Base-by-base conservation (phyloP, 1,140 invertebrate species). In the Teleogryllus occipitalis region DNA sequence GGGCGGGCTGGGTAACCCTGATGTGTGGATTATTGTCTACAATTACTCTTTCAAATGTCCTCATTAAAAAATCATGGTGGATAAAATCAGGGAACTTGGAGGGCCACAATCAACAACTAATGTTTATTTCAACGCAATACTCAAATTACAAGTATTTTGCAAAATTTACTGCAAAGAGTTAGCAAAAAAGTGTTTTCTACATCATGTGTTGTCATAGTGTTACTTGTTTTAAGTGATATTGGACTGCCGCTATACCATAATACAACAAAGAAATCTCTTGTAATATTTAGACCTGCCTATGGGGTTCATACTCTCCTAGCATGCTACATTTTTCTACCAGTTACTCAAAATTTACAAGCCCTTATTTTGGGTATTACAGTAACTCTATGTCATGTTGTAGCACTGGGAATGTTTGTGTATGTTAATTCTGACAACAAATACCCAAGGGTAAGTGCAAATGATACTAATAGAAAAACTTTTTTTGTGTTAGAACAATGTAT, bases 301-400 rank as follows among this genome's bases (percentile, higher is more conserved):
- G 88, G 90, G 10, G 91, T 92, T 0, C 91, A 93, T 84, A 89
- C 91, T 0, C 85, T 95, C 1, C 87, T 95, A 74, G 90, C 91
- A 0, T 92, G 92, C 79, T 95, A 95, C 83, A 90, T 95, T 81
- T 95, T 95, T 83, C 88, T 95, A 80, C 93, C 93, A 10, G 88
- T 95, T 79, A 89, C 90, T 39, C 90, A 91, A 82, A 92, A 94
- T 83, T 88, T 89, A 76, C 86, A 93, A 78, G 91, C 91, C 2
- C 87, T 92, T 46, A 83, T 92, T 46, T 84, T 94, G 65, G 93
- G 92, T 7, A 76, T 89, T 0, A 84, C 90, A 0, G 90, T 92
- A 0, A 92, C 92, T 22, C 54, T 89, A 2, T 88, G 89, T 74
- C 92, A 95, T 82, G 84, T 94, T 8, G 84, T 90, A 0, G 88